Conservation (phyloP, 2,888 invertebrate species). For the Drosophila kanekoi region DNA sequence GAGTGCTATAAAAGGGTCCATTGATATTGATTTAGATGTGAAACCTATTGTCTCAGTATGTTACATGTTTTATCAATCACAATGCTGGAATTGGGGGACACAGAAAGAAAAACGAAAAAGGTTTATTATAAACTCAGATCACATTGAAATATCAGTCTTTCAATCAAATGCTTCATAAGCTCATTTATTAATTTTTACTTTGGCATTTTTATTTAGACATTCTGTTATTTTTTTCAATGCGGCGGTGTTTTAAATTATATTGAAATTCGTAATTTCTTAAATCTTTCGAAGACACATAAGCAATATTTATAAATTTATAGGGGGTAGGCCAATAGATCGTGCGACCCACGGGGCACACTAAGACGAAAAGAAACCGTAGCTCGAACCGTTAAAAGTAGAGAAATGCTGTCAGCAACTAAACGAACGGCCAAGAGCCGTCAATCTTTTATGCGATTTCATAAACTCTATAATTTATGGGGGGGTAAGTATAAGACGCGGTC, state of each 20-base stretch:
- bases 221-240: constrained; percentile 10
- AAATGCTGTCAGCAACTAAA: constrained; percentile 17
- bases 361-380: background rate
- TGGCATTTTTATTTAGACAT: constrained; percentile 26
- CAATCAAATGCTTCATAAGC: background rate
- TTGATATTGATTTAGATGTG: too few relatives aligned
- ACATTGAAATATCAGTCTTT: constrained; percentile 16
- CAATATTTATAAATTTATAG: background rate
- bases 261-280: constrained; percentile 24
- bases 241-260: constrained; percentile 22
- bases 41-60: too few relatives aligned
- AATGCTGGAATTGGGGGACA: background rate
- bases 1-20: background rate
- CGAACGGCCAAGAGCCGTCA: background rate
- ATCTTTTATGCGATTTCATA: background rate
- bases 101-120: background rate
- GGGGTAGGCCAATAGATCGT: background rate
- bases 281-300: background rate
- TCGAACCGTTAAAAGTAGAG: background rate
- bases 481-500: background rate
- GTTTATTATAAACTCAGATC: constrained; percentile 13
- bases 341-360: background rate
- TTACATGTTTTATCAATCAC: background rate
- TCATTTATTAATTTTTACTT: constrained; percentile 87
- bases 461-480: background rate